Evolutionary conservation across 2,888 invertebrate species (phyloP), one percentile per base, ranked within the genome.

Genomic region (Pocota personata): DNA sequence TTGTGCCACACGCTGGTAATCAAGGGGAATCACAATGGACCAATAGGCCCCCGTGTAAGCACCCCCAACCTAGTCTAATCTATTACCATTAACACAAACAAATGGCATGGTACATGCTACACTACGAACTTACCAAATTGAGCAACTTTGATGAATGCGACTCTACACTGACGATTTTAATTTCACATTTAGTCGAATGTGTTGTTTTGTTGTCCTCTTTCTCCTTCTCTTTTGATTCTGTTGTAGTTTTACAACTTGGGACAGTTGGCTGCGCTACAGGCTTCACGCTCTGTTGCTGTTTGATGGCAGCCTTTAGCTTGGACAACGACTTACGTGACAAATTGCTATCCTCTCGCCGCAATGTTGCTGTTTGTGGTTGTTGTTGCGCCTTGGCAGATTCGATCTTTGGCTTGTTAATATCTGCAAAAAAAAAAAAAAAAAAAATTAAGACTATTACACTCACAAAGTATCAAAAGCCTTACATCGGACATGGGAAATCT

Each of bases 291-390:
- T 72, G 46, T 19, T 82, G 78, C 58, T 77, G 75, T 37, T 75
- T 78, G 55, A 92, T 80, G 0, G 90, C 91, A 3, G 91, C 90
- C 7, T 90, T 90, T 32, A 92, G 76, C 83, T 92, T 92, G n/a
- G 89, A 90, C 30, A 92, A 71, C 0, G 92, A 91, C 73, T 89
- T 90, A 16, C 89, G 90, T 0, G 91, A 90, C 60, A 92, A 88
- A 78, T 91, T 91, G 86, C 92, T 92, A 72, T 92, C 92, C 83
- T 92, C 92, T 3, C 92, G 91, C 2, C 89, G 90, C 30, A 92
- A 52, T 8, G 89, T 82, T 8, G 87, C 43, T 24, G 62, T 83
- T 27, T 46, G 75, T 77, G 35, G 76, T 75, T n/a, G 69, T 32
- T 76, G 40, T 8, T 57, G 69, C 3, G 67, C 62, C 21, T 84